phyloP scores from a whole-genome alignment of 2,888 invertebrate species.

The Drosophila siamana region DNA sequence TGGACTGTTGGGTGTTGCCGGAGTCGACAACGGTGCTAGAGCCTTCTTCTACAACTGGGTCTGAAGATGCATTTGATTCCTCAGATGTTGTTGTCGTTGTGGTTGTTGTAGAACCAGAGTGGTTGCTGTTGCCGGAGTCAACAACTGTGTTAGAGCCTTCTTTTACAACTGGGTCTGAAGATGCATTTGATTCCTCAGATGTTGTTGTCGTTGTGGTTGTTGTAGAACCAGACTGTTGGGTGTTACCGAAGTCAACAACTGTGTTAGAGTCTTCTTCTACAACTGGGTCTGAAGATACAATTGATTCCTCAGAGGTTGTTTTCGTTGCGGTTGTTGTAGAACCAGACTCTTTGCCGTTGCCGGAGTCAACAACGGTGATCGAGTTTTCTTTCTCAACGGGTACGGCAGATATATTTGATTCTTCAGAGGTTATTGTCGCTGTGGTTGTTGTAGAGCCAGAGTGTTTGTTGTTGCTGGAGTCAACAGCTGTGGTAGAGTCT shows the following conservation, averaged over 20 bases:
- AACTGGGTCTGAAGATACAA: background rate
- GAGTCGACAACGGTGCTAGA: background rate
- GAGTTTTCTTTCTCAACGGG: background rate
- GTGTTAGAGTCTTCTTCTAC: background rate
- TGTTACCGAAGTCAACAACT: slow-evolving; percentile 1
- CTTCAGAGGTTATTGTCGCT: slow-evolving; percentile 6
- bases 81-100: background rate
- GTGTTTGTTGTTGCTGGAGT: background rate
- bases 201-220: slow-evolving; percentile 14
- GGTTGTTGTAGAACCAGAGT: slow-evolving; percentile 2
- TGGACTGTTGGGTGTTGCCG: background rate
- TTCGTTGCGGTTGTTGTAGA: slow-evolving; percentile 20
- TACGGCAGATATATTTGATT: background rate
- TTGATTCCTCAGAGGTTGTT: background rate
- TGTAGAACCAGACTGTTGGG: slow-evolving; percentile 5
- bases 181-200: background rate
- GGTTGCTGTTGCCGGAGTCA: background rate
- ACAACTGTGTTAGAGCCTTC: background rate
- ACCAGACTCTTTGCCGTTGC: slow-evolving; percentile 8
- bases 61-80: background rate
- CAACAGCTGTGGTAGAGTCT: background rate
- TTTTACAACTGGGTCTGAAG: background rate
- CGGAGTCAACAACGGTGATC: background rate
- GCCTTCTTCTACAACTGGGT: background rate
- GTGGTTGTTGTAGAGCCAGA: slow-evolving; percentile 13